Conservation (phyloP, 2,888 invertebrate genomes). For the Ganaspis brasiliensis region DNA sequence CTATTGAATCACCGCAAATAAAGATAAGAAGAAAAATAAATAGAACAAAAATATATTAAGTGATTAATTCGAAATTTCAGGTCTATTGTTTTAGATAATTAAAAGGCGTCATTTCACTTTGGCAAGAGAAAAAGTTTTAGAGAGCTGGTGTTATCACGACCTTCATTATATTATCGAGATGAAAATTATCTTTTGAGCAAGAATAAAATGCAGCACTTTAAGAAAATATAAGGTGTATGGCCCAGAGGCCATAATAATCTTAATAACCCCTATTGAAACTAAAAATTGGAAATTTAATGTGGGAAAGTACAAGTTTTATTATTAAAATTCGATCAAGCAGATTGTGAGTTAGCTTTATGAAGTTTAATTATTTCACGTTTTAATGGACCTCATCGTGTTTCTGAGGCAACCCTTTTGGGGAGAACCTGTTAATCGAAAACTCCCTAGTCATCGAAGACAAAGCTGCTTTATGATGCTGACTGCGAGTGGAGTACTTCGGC, state of each 20-base stretch:
- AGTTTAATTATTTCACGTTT: constrained; percentile 34
- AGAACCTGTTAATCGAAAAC: constrained; percentile 39
- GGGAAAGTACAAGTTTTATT: constrained; percentile 1
- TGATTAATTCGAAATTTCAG: too few species aligned
- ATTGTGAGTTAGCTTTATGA: constrained; percentile 24
- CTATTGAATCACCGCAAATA: too few species aligned
- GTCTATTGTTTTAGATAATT: too few species aligned
- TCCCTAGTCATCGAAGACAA: constrained; percentile 41
- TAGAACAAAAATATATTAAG: too few species aligned
- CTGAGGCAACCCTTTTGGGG: constrained; percentile 23
- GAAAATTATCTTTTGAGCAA: background rate
- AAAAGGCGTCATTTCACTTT: too few species aligned
- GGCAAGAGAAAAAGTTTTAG: too few species aligned
- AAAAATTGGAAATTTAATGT: constrained; percentile 3
- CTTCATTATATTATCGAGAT: too few species aligned
- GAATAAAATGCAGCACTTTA: background rate
- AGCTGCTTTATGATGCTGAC: constrained; percentile 26
- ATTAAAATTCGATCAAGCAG: constrained; percentile 19
- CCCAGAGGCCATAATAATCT: too few species aligned
- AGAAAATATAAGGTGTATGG: background rate
- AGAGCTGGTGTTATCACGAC: too few species aligned
- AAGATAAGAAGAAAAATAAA: too few species aligned
- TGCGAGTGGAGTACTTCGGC: background rate
- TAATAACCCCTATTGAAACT: constrained; percentile 1
- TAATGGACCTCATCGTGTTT: constrained; percentile 33